A percentile compares a stretch with the other conserved stretches of the same genome.
phyloP scores from a whole-genome alignment of 2,797 vertebrate genomes.

The Chrosomus eos region DNA sequence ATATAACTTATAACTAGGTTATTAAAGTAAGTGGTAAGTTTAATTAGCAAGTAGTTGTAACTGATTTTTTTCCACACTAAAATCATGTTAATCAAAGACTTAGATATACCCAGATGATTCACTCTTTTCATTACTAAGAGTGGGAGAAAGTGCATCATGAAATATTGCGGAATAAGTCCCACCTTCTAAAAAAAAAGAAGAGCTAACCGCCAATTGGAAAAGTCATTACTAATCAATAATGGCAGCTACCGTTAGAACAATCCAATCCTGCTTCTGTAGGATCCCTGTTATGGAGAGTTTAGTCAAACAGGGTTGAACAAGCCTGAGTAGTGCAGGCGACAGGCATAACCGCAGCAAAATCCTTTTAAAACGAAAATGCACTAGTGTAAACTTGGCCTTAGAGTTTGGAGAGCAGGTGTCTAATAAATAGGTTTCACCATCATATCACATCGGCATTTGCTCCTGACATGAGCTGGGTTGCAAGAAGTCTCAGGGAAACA shows the following conservation, averaged over 20 bases:
- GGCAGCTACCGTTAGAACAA: neutral
- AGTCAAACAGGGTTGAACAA: too few species aligned
- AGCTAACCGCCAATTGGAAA: neutral
- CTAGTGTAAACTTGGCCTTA: too few species aligned
- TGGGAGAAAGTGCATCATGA: neutral
- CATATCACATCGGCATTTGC: neutral
- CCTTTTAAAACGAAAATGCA: too few species aligned
- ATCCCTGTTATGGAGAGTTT: too few species aligned
- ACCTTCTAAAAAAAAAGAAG: neutral
- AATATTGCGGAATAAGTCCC: neutral
- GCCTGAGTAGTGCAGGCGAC: too few species aligned
- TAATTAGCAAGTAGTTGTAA: too few species aligned
- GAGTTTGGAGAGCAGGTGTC: conserved; percentile 35
- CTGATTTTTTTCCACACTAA: too few species aligned
- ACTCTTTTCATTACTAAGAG: neutral
- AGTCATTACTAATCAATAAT: neutral
- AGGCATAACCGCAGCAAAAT: too few species aligned
- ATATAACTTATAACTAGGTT: neutral
- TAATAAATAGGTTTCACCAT: conserved; percentile 16
- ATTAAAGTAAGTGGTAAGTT: neutral
- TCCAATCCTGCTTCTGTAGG: too few species aligned
- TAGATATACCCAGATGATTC: neutral
- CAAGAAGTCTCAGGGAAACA: conserved; percentile 23
- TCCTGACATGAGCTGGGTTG: neutral
- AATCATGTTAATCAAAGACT: neutral